Evolutionary conservation across 2,797 vertebrate species (phyloP), one percentile per base, ranked within the genome.

Genomic region (Lagodon rhomboides): DNA sequence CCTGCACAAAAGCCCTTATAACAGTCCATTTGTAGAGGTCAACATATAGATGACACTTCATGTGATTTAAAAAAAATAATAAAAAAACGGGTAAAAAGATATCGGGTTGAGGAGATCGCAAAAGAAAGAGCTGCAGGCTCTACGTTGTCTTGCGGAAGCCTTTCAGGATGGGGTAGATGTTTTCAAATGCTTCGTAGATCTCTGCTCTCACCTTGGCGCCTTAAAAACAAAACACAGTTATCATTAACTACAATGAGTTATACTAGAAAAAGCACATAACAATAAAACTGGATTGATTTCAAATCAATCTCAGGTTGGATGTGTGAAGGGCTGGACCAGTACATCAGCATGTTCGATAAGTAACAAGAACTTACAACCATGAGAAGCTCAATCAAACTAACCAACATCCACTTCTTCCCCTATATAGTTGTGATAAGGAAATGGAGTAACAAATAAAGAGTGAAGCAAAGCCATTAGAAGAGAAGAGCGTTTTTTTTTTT

Each of bases 181-280:
- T 99, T 95, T 99, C 98, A 96, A 99, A 99, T 0, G 98, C 98
- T 94, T 99, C 98, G 22, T 99, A 99, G 88, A 99, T 99, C 93
- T 99, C 98, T 80, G 93, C 96, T 96, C 98, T 96, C 89, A 99
- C 98, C 91, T 99, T 99, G 93, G 98, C 98, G 93, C 98, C 98
- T 99, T 65, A 8, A 85, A 75, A 65, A 82, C 22, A 73, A 10
- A 61, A 23, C 1, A 72, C 13, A 38, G 15, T 54, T 20, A 34
- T 60, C 4, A 77, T 58, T 47, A 15, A 81, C 9, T n/a, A 69
- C 20, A 53, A 17, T 1, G 15, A 63, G 12, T 25, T 65, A 49
- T 10, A 63, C 10, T 13, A 1, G 17, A 62, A 15, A 23, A 46
- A 25, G 12, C 3, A 3, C 6, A 4, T 1, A 27, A 27, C 44